Base-by-base conservation (phyloP, 30 jellyfish, hydroid and myxozoan species). In the Chironex yamaguchii region DNA sequence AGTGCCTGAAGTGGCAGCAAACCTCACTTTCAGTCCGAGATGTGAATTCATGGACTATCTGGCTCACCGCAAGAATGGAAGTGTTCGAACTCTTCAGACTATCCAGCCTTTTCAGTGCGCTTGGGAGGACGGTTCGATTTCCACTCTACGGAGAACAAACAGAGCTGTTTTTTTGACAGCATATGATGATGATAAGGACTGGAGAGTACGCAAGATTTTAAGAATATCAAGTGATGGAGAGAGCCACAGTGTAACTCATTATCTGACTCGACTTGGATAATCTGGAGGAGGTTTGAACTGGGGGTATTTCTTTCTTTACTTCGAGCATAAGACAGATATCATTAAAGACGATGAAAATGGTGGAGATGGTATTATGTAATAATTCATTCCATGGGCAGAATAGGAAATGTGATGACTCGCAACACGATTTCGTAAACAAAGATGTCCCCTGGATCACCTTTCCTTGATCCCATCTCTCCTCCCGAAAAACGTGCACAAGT, bases 211-310 rank as follows among this genome's bases (percentile, higher is more conserved):
- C 0, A 86, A 87, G 13, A 51, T 85, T 9, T 85, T 85, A 73
- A 88, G 74, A 3, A 73, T 85, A 27, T 85, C 95, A 31, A 85
- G 95, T 42, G 95, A 85, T 34, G 95, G 95, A 4, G 95, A 85
- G 14, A 71, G 63, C 64, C 95, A 85, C 49, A 85, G 66, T 68
- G 89, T 85, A 14, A 25, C 89, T 13, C 95, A 85, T 49, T 1
- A 71, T 4, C 95, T 27, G n/a, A 81, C 64, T 36, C 79, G 79
- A 0, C 17, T 84, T 9, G 91, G 91, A 2, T 81, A 49, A 74
- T 0, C 34, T 20, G 2, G 88, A 71, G 9, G 12, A 29, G 29
- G 9, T 30, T 11, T 29, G 52, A 33, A 22, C 29, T n/a, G 31
- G 72, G 62, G 67, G 36, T 68, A 30, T 26, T 64, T 3, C 48